A percentile compares a stretch with the other conserved stretches of the same genome.
phyloP scores from a whole-genome alignment of 2,888 invertebrate species.

The Catocala fraxini region DNA sequence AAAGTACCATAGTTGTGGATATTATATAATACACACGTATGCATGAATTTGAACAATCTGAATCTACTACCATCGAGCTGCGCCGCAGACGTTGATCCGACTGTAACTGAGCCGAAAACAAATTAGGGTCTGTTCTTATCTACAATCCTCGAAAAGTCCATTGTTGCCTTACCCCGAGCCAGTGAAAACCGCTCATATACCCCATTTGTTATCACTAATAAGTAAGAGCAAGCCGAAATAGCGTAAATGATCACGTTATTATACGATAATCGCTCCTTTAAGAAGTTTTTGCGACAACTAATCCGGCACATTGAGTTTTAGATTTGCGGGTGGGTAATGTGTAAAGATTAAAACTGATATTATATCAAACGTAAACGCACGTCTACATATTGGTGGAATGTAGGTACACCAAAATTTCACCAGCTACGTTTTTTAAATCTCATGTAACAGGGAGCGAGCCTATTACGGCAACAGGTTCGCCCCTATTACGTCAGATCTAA shows the following conservation, averaged over 20 bases:
- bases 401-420: too few relatives aligned
- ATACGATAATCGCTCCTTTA: conserved; percentile 13
- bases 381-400: too few relatives aligned
- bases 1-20: too few relatives aligned
- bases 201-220: conserved; percentile 31
- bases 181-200: conserved; percentile 24
- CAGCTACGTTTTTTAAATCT: too few relatives aligned
- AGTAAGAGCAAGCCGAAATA: conserved; percentile 21
- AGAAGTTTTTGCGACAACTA: conserved; percentile 22
- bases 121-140: conserved; percentile 32
- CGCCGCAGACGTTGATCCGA: conserved; percentile 3
- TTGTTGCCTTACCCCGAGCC: conserved; percentile 22
- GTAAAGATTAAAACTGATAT: too few relatives aligned
- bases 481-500: too few relatives aligned
- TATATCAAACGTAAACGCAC: background rate
- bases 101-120: conserved; percentile 26
- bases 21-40: too few relatives aligned
- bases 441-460: too few relatives aligned
- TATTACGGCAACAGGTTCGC: too few relatives aligned
- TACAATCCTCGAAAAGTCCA: conserved; percentile 19
- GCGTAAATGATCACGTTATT: conserved; percentile 23
- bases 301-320: conserved; percentile 37
- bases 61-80: conserved; percentile 4
- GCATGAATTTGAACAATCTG: background rate
- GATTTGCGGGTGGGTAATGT: background rate